phyloP scores from a whole-genome alignment of 2,797 vertebrate species.

The Notolabrus celidotus region DNA sequence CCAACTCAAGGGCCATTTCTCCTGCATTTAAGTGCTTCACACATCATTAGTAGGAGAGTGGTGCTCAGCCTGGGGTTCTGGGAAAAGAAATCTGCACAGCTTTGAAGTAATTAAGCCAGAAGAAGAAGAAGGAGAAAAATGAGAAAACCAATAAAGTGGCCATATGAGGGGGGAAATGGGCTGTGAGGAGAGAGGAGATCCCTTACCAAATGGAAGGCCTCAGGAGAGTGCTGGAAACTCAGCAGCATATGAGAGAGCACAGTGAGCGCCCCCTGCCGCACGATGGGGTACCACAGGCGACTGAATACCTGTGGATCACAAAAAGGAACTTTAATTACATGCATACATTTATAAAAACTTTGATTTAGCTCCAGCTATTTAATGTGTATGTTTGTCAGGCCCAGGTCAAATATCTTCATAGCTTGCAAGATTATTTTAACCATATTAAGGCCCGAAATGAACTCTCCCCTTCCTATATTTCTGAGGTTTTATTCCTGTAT shows the following conservation, averaged over 20 bases:
- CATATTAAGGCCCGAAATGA: too few species aligned
- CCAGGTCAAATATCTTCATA: background rate
- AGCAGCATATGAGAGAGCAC: constrained; percentile 99
- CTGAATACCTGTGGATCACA: constrained; percentile 90
- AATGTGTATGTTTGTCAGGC: background rate
- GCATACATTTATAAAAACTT: constrained; percentile 2
- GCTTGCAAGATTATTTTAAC: too few species aligned
- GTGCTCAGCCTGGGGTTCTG: constrained; percentile 42
- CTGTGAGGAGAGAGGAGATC: constrained; percentile 53
- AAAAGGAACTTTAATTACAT: constrained; percentile 12
- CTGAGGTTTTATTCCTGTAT: too few species aligned
- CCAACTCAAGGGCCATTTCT: constrained; percentile 60
- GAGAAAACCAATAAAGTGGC: constrained; percentile 59
- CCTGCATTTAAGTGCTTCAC: constrained; percentile 63
- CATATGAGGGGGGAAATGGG: constrained; percentile 64
- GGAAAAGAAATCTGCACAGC: constrained; percentile 50
- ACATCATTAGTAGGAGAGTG: constrained; percentile 62
- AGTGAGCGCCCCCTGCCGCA: constrained; percentile 94
- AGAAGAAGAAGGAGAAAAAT: constrained; percentile 59
- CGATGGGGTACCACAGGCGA: constrained; percentile 97
- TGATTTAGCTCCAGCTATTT: background rate
- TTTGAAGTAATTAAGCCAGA: constrained; percentile 67
- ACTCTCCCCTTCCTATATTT: too few species aligned
- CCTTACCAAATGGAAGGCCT: constrained; percentile 98
- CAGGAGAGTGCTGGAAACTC: constrained; percentile 99